A percentile compares a stretch with the other conserved stretches of the same genome.
These are phyloP conservation scores for Mycalesis mineus DNA, from an alignment of 2,888 invertebrate genomes.

Conservation along the genomic window DNA sequence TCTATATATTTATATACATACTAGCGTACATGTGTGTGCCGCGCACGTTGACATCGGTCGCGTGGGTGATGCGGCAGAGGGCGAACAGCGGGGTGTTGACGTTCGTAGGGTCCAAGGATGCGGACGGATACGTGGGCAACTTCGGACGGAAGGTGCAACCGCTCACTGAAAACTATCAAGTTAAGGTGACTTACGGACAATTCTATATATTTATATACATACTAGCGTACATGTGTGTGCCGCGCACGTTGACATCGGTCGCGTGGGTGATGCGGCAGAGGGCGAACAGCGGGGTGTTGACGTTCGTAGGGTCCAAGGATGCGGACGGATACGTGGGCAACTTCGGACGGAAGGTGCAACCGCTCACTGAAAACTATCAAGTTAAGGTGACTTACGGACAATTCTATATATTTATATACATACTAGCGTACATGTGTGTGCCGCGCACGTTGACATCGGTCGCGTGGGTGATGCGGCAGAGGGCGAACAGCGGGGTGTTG, in stretches of 20 bases:
- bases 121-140: slow-evolving; percentile 90
- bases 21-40: slow-evolving; percentile 80
- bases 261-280: slow-evolving; percentile 84
- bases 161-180: slow-evolving; percentile 83
- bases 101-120: slow-evolving; percentile 85
- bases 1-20: too few species aligned
- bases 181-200: slow-evolving; percentile 79
- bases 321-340: slow-evolving; percentile 91
- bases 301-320: slow-evolving; percentile 86
- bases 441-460: slow-evolving; percentile 78
- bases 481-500: slow-evolving; percentile 83
- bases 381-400: slow-evolving; percentile 79
- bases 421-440: slow-evolving; percentile 81
- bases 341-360: slow-evolving; percentile 80
- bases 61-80: slow-evolving; percentile 83
- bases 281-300: slow-evolving; percentile 82
- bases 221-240: slow-evolving; percentile 80
- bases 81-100: slow-evolving; percentile 83
- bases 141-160: slow-evolving; percentile 81
- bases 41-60: slow-evolving; percentile 78
- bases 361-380: slow-evolving; percentile 84
- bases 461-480: slow-evolving; percentile 83
- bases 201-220: neutral
- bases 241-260: slow-evolving; percentile 78
- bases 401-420: neutral